phyloP scores from a whole-genome alignment of 1,140 invertebrate species.

The Trypoxylus dichotomus region DNA sequence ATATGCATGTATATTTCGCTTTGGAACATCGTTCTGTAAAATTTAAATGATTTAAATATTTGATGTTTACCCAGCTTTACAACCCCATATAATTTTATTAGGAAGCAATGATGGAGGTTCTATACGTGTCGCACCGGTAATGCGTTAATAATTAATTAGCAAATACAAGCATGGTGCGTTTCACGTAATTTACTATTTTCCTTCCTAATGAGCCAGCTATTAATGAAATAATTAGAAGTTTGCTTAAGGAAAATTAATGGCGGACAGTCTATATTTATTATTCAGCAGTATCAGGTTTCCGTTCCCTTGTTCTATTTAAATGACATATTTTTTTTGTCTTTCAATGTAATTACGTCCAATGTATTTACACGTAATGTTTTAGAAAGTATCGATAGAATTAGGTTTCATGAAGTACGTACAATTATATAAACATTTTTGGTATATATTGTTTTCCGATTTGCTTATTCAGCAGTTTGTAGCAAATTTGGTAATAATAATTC shows the following conservation, averaged over 20 bases:
- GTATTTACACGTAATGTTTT: neutral
- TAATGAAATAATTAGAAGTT: conserved; percentile 33
- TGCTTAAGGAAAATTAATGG: conserved; percentile 28
- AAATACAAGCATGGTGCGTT: conserved; percentile 15
- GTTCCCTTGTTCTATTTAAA: neutral
- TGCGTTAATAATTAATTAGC: neutral
- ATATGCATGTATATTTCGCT: neutral
- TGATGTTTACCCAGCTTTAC: neutral
- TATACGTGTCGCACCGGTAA: neutral
- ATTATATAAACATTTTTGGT: neutral
- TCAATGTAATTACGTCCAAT: neutral
- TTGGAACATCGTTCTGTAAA: neutral
- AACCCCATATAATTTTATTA: neutral
- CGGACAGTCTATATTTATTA: conserved; percentile 15
- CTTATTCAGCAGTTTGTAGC: neutral
- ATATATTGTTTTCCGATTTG: neutral
- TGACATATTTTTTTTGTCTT: neutral
- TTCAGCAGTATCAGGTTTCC: neutral
- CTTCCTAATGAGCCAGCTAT: conserved; percentile 21
- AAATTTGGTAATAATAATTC: no score
- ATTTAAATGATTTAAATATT: neutral
- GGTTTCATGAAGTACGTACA: neutral
- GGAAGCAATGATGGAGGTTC: neutral
- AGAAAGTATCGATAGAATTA: neutral
- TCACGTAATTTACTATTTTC: conserved; percentile 27